A percentile compares a stretch with the other conserved stretches of the same genome.
These are phyloP conservation scores for Sterna hirundo DNA, from an alignment of 2,113 vertebrate genomes.

Conservation along the genomic window DNA sequence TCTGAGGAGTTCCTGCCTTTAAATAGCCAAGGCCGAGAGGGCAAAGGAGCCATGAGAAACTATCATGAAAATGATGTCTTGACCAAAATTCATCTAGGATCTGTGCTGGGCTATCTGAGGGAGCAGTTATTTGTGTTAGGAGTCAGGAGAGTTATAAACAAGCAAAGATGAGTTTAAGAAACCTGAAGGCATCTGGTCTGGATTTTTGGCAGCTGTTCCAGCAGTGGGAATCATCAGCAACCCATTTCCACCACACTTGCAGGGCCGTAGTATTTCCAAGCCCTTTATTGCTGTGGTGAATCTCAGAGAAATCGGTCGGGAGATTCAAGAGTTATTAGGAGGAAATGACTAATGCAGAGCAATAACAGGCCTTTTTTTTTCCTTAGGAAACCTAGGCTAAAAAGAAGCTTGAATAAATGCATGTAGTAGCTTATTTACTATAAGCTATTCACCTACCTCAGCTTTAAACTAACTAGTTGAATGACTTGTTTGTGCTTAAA, in stretches of 20 bases:
- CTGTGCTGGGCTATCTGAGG: neutral
- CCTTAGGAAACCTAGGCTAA: neutral
- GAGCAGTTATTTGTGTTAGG: neutral
- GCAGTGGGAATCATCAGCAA: neutral
- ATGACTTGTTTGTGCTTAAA: constrained; percentile 32
- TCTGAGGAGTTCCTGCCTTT: neutral
- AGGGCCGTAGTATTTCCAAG: neutral
- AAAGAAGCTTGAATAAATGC: constrained; percentile 5
- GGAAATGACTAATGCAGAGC: neutral
- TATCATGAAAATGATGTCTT: neutral
- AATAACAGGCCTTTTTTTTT: neutral
- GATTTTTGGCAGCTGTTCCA: neutral
- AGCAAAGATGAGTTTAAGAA: neutral
- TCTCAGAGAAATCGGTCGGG: neutral
- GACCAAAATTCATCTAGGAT: neutral
- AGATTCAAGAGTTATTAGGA: neutral
- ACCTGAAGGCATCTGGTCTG: neutral
- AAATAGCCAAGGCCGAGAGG: neutral
- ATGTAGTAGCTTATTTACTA: neutral
- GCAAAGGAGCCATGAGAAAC: neutral
- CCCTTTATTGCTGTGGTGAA: neutral
- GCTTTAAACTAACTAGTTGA: constrained; percentile 4
- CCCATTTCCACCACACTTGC: neutral
- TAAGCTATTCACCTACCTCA: constrained; percentile 8
- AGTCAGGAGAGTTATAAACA: neutral